phyloP scores from a whole-genome alignment of 2,113 vertebrate genomes.

The Pygoscelis antarcticus region DNA sequence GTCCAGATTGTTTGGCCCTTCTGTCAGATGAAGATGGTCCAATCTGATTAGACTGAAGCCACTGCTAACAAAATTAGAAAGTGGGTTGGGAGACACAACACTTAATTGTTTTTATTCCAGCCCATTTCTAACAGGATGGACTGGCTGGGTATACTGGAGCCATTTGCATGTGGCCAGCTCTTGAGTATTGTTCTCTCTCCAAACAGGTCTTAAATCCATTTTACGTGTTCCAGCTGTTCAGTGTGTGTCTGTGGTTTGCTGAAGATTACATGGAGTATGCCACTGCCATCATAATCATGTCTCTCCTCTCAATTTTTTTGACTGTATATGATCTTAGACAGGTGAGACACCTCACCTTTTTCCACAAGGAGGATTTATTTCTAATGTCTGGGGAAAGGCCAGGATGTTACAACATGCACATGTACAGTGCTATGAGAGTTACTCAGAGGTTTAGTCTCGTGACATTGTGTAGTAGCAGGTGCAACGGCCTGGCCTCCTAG shows the following conservation, averaged over 20 bases:
- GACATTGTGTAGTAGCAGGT: not conserved
- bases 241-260: conserved; percentile 82
- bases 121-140: not conserved
- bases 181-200: conserved; percentile 8
- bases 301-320: conserved; percentile 75
- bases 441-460: not conserved
- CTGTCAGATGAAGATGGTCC: not conserved
- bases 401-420: not conserved
- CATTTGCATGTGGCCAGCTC: not conserved
- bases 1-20: not conserved
- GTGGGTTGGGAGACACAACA: not conserved
- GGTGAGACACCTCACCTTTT: conserved; percentile 62
- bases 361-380: not conserved
- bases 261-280: conserved; percentile 82
- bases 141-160: not conserved
- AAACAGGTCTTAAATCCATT: conserved; percentile 82
- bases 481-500: not conserved
- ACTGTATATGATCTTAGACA: conserved; percentile 79
- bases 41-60: not conserved
- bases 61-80: not conserved
- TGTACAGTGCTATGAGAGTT: not conserved
- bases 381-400: not conserved
- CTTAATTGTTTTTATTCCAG: not conserved
- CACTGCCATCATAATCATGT: conserved; percentile 79
- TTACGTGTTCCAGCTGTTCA: conserved; percentile 83